Evolutionary conservation across 2,113 vertebrate species (phyloP).

Genomic region (Rhea pennata): DNA sequence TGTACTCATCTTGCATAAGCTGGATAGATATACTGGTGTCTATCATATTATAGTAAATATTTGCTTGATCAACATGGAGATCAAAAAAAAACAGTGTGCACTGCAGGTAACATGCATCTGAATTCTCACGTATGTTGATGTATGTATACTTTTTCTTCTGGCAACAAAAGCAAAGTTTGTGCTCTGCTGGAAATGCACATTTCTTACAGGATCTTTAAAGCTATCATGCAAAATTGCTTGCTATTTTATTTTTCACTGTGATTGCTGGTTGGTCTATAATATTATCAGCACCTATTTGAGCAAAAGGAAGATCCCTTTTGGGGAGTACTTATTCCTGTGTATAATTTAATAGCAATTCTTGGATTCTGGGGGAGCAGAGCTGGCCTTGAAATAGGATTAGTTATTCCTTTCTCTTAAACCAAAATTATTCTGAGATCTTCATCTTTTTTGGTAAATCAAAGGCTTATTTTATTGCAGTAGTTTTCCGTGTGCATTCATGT

Average conservation of each 20-base stretch:
- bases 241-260: not conserved
- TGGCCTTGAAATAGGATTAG: not conserved
- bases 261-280: not conserved
- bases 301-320: not conserved
- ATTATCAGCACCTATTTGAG: not conserved
- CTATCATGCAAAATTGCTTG: not conserved
- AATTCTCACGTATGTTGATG: not conserved
- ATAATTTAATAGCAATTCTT: not conserved
- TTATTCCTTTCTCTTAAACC: not conserved
- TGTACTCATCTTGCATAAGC: not conserved
- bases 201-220: not conserved
- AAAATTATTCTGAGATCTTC: not conserved
- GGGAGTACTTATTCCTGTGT: not conserved
- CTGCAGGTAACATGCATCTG: fast-evolving
- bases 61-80: not conserved
- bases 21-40: not conserved
- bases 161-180: not conserved
- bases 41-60: not conserved
- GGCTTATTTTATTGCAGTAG: not conserved
- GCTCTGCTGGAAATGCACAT: not conserved
- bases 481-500: not conserved
- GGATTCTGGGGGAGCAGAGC: not conserved
- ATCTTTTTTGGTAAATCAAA: not conserved
- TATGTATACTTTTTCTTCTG: not conserved
- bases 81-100: not conserved